Percentiles rank a stretch among this genome's conserved stretches.
phyloP scores from a whole-genome alignment of 2,797 vertebrate genomes.

The Clamator glandarius region DNA sequence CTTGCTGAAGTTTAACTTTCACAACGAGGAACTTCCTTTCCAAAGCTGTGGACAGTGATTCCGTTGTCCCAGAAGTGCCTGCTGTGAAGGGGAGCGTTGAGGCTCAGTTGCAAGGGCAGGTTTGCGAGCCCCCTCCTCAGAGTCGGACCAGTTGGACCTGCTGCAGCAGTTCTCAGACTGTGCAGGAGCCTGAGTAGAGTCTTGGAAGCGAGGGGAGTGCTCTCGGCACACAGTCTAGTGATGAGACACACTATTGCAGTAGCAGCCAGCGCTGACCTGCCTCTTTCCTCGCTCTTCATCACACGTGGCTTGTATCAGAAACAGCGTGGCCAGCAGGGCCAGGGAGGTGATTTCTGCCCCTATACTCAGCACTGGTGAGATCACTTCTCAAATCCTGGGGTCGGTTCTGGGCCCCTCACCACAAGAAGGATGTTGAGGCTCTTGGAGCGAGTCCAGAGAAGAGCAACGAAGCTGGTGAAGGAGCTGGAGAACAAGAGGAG shows the following conservation, averaged over 20 bases:
- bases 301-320: background rate
- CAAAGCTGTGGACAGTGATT: background rate
- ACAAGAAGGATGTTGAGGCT: no score
- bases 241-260: fast-evolving
- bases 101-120: background rate
- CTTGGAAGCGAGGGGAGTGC: background rate
- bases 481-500: no score
- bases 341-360: background rate
- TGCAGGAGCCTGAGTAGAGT: background rate
- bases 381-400: no score
- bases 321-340: background rate
- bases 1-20: background rate
- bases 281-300: background rate
- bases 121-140: slow-evolving; percentile 4
- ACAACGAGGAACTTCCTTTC: slow-evolving; percentile 36
- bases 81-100: background rate
- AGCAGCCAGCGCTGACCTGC: fast-evolving
- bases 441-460: no score
- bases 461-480: no score
- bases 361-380: no score
- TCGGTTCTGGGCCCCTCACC: no score
- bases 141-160: background rate
- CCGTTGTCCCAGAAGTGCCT: background rate
- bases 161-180: background rate
- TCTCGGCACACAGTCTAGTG: fast-evolving